phyloP scores from a whole-genome alignment of 2,113 vertebrate genomes.

The Tenrec ecaudatus region DNA sequence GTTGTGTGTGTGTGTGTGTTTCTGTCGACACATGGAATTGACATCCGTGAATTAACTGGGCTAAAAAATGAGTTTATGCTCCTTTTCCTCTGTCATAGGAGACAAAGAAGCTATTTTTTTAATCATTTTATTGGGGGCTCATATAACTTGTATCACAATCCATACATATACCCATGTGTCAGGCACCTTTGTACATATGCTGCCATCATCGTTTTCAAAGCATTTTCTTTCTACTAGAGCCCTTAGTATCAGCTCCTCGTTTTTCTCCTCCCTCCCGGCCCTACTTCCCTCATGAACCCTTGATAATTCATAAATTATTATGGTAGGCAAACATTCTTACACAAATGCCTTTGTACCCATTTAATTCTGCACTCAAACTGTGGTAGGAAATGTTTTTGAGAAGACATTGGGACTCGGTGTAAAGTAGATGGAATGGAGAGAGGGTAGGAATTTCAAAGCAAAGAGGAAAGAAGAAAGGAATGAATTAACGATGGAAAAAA shows the following conservation, averaged over 20 bases:
- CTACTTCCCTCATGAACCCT: too few relatives aligned
- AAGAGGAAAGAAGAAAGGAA: background rate
- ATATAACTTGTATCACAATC: too few relatives aligned
- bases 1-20: background rate
- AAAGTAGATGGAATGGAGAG: background rate
- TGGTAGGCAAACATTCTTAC: too few relatives aligned
- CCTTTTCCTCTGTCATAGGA: background rate
- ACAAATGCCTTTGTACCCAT: background rate
- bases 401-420: background rate
- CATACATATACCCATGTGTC: too few relatives aligned
- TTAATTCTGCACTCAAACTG: background rate
- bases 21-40: background rate
- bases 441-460: background rate
- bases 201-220: too few relatives aligned
- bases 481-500: background rate
- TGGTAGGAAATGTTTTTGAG: background rate
- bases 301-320: too few relatives aligned
- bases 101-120: background rate
- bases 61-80: background rate
- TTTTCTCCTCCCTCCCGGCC: too few relatives aligned
- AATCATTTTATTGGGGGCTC: too few relatives aligned
- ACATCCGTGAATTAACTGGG: background rate
- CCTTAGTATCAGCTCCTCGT: too few relatives aligned
- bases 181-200: too few relatives aligned
- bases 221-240: too few relatives aligned